These are phyloP conservation scores for Gymnogyps californianus DNA, from an alignment of 2,113 vertebrate species.

Conservation along the genomic window DNA sequence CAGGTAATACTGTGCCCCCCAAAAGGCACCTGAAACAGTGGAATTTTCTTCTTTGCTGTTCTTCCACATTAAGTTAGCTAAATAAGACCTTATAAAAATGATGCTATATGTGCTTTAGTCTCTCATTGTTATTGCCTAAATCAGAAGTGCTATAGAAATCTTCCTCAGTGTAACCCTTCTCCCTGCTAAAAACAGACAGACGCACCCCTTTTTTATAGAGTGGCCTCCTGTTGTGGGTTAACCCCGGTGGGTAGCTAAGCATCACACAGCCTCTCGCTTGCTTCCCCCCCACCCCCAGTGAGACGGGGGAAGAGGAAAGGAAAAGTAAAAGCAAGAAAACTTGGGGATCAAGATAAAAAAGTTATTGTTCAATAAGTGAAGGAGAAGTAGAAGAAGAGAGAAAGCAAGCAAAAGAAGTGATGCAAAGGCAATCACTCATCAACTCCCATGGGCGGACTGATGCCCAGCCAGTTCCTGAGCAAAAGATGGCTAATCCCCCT, in stretches of 20 bases:
- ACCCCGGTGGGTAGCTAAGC: background rate
- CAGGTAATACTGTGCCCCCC: background rate
- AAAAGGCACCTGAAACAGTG: background rate
- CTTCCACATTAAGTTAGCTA: background rate
- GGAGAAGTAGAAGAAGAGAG: background rate
- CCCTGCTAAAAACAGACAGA: background rate
- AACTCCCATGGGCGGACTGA: background rate
- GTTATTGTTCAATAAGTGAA: background rate
- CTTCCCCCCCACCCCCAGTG: background rate
- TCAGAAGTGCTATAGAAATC: background rate
- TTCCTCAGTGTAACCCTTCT: background rate
- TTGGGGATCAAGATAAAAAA: background rate
- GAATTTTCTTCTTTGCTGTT: background rate
- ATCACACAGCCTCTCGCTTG: background rate
- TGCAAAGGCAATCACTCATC: background rate
- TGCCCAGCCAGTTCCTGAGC: background rate
- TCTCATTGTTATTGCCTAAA: background rate
- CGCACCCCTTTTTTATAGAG: background rate
- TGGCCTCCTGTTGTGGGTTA: background rate
- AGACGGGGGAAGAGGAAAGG: background rate
- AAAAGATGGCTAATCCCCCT: background rate
- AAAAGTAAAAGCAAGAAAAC: background rate
- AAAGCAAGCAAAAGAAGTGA: background rate
- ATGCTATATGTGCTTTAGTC: background rate
- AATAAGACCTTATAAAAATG: background rate